Conservation (phyloP, 2,113 vertebrate genomes). For the Apodemus speciosus region DNA sequence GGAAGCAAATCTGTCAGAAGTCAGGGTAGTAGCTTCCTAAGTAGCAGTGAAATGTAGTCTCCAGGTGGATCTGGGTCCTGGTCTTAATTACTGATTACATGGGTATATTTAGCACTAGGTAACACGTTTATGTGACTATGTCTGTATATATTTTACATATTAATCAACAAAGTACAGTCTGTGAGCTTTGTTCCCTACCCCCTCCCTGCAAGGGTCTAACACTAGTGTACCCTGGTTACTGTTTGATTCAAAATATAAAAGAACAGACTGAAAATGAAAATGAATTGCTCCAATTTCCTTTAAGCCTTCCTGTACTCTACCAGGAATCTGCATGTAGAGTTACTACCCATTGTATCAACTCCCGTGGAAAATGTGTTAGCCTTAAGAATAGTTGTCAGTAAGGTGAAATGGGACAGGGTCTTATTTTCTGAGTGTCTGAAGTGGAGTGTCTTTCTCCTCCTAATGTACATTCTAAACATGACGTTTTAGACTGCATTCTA, state of each 20-base stretch:
- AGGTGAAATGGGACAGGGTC: background rate
- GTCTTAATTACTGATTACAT: background rate
- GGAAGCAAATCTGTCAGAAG: background rate
- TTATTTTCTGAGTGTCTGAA: conserved; percentile 28
- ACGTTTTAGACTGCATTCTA: background rate
- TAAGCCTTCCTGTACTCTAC: background rate
- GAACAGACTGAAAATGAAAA: conserved; percentile 37
- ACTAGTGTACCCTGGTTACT: background rate
- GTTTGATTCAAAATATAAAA: conserved; percentile 42
- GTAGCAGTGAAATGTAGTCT: background rate
- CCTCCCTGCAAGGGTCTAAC: background rate
- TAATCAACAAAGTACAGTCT: background rate
- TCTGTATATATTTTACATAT: background rate
- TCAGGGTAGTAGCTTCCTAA: background rate
- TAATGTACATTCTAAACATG: conserved; percentile 3
- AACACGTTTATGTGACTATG: conserved; percentile 3
- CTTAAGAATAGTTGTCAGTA: conserved; percentile 16
- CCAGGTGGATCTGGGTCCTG: background rate
- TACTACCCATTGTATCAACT: conserved; percentile 37
- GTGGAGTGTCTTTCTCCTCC: conserved; percentile 33
- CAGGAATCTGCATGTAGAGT: conserved; percentile 7
- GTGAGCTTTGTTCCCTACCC: background rate
- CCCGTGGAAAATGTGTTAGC: background rate
- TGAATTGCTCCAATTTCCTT: background rate
- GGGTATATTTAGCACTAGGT: background rate